Evolutionary conservation across 2,113 vertebrate genomes (phyloP).

Genomic region (Pelodiscus sinensis): DNA sequence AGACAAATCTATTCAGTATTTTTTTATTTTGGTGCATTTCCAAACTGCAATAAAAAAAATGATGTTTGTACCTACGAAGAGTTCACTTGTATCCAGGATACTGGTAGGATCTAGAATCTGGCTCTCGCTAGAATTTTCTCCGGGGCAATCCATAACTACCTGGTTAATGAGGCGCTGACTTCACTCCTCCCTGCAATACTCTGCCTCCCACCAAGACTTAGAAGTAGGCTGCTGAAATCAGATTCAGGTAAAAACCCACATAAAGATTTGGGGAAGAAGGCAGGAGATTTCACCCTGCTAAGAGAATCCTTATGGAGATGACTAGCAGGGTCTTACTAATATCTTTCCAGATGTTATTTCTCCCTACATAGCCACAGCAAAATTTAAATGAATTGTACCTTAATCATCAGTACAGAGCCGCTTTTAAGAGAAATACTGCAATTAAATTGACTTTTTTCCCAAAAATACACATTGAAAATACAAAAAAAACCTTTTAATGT

Average conservation of each 20-base stretch:
- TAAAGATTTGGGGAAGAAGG: background rate
- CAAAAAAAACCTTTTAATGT: background rate
- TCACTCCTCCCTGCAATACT: background rate
- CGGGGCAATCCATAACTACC: conserved; percentile 4
- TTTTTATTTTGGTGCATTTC: background rate
- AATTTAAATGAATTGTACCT: background rate
- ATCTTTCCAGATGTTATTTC: background rate
- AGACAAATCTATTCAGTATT: background rate
- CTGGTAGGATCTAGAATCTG: background rate
- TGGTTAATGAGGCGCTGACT: background rate
- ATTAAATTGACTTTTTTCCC: background rate
- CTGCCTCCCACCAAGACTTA: background rate
- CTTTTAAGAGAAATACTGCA: background rate
- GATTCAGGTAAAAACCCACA: no score
- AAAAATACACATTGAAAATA: background rate
- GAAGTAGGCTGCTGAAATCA: background rate
- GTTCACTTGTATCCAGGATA: conserved; percentile 37
- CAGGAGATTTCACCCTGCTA: background rate
- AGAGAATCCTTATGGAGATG: background rate
- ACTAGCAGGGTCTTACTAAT: background rate
- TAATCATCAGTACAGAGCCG: background rate
- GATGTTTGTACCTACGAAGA: background rate
- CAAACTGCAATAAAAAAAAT: background rate
- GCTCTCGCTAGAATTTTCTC: conserved; percentile 37
- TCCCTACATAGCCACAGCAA: background rate